Evolutionary conservation across 2,113 vertebrate species (phyloP).

Genomic region (Coregonus clupeaformis): DNA sequence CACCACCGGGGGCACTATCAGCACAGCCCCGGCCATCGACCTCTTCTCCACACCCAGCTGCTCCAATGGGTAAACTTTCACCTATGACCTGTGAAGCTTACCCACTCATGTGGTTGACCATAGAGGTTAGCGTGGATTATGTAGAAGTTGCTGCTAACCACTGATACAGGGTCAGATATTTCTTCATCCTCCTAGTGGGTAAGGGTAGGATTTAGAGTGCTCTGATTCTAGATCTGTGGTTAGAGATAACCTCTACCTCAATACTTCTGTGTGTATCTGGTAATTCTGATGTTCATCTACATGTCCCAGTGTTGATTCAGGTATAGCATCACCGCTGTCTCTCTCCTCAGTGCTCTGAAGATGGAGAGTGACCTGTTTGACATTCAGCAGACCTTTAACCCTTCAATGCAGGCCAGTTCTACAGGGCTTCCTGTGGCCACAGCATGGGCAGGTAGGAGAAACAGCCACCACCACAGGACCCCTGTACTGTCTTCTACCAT

Average conservation of each 20-base stretch:
- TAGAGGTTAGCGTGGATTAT: too few species aligned
- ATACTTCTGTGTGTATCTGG: neutral
- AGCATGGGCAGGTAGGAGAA: conserved; percentile 91
- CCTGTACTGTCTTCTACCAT: neutral
- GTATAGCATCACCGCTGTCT: conserved; percentile 11
- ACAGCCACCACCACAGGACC: neutral
- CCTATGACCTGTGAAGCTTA: neutral
- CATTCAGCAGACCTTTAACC: conserved; percentile 91
- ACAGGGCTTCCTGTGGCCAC: conserved; percentile 82
- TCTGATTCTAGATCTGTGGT: neutral
- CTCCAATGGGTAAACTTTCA: conserved; percentile 82
- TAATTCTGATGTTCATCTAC: neutral
- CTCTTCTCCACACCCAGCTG: conserved; percentile 96
- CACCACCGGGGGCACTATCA: conserved; percentile 88
- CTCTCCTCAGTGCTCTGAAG: conserved; percentile 85
- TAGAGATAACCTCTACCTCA: neutral
- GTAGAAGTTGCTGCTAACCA: neutral
- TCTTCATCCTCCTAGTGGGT: neutral
- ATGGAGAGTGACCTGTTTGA: conserved; percentile 96
- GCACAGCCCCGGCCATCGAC: conserved; percentile 91
- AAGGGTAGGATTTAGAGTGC: neutral
- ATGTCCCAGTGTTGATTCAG: neutral
- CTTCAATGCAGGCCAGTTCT: conserved; percentile 81
- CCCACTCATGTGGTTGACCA: neutral
- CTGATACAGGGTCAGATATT: neutral